Conservation (phyloP, 1,140 invertebrate species). For the Saccostrea echinata region DNA sequence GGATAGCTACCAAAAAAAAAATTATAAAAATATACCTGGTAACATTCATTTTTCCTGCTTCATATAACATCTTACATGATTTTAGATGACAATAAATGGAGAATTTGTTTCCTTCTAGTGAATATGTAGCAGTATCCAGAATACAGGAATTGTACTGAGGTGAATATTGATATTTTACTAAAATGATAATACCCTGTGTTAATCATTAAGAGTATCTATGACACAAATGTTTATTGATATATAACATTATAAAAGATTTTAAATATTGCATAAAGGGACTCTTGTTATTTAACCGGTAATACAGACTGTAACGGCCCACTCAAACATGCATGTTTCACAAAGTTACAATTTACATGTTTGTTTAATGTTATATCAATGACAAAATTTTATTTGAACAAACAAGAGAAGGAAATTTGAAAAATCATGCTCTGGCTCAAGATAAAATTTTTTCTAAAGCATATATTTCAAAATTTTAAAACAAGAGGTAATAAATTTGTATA, state of each 20-base stretch:
- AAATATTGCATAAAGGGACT: no score
- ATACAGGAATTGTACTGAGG: background rate
- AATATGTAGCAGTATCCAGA: background rate
- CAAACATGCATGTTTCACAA: no score
- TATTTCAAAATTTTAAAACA: no score
- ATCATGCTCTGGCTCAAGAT: background rate
- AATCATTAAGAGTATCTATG: background rate
- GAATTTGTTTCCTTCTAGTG: background rate
- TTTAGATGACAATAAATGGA: no score
- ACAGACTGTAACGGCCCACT: no score
- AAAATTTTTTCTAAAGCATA: background rate
- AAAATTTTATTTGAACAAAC: background rate
- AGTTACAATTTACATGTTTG: no score
- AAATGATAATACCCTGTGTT: background rate
- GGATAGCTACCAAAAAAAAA: conserved; percentile 65
- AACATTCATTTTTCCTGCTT: background rate
- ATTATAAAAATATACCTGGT: background rate
- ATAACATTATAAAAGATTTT: no score
- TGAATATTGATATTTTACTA: background rate
- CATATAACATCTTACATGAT: no score
- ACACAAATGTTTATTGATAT: no score
- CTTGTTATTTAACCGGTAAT: no score
- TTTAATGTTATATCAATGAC: no score
- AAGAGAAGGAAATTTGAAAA: background rate
- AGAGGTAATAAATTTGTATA: no score